phyloP scores from a whole-genome alignment of 2,888 invertebrate species.

The Acrobasis consociella region DNA sequence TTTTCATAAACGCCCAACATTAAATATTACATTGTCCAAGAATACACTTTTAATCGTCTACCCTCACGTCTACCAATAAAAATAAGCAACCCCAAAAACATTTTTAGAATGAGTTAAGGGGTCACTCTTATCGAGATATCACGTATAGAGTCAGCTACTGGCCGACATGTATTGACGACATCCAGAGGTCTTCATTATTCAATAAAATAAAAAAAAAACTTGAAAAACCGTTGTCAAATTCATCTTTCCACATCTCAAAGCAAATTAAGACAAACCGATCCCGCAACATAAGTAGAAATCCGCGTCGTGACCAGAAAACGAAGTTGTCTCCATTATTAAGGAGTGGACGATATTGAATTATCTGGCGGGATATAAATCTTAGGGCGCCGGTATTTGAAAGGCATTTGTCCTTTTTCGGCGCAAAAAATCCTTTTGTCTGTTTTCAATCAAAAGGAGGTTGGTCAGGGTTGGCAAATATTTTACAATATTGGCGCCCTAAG shows the following conservation, averaged over 20 bases:
- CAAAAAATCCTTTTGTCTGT: slow-evolving; percentile 67
- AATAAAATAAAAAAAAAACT: no score
- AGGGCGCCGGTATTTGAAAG: slow-evolving; percentile 56
- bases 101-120: no score
- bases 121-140: no score
- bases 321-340: slow-evolving; percentile 56
- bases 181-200: no score
- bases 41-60: no score
- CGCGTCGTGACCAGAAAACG: slow-evolving; percentile 44
- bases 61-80: no score
- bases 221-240: not conserved
- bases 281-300: slow-evolving; percentile 30
- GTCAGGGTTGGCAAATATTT: slow-evolving; percentile 38
- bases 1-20: no score
- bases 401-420: slow-evolving; percentile 61
- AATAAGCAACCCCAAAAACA: not conserved
- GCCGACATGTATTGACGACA: no score
- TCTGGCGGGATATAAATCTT: slow-evolving; percentile 60
- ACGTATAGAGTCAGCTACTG: no score
- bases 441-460: slow-evolving; percentile 58
- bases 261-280: slow-evolving; percentile 31
- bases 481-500: slow-evolving; percentile 21
- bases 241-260: slow-evolving; percentile 12
- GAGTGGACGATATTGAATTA: slow-evolving; percentile 65
- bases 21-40: no score